Evolutionary conservation across 1,140 invertebrate species (phyloP).

Genomic region (Leptinotarsa defecta): DNA sequence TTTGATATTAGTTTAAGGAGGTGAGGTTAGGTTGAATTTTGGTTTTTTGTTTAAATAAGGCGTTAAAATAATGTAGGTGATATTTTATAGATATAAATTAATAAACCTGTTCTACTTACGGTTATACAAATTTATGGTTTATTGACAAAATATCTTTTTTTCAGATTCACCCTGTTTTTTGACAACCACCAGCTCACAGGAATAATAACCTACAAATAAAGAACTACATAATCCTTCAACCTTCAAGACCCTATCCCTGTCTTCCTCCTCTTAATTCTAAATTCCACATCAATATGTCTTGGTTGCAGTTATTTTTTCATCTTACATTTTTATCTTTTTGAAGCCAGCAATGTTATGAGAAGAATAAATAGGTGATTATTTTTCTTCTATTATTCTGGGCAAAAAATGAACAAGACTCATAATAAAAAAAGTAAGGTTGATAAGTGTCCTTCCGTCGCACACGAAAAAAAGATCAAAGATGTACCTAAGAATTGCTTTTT

Average conservation of each 20-base stretch:
- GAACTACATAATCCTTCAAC: neutral
- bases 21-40: constrained; percentile 16
- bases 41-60: neutral
- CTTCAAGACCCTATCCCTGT: neutral
- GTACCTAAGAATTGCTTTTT: constrained; percentile 22
- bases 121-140: neutral
- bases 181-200: constrained; percentile 13
- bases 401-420: constrained; percentile 28
- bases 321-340: neutral
- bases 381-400: constrained; percentile 4
- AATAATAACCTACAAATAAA: constrained; percentile 14
- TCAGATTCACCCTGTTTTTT: constrained; percentile 4
- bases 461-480: constrained; percentile 24
- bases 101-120: neutral
- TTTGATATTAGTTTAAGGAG: neutral
- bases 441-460: constrained; percentile 27
- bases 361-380: constrained; percentile 14
- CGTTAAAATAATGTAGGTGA: neutral
- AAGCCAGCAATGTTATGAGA: constrained; percentile 4
- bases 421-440: constrained; percentile 29
- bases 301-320: constrained; percentile 15
- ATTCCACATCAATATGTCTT: constrained; percentile 28
- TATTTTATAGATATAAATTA: neutral
- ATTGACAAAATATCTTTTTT: neutral
- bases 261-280: constrained; percentile 17